phyloP scores from a whole-genome alignment of 2,888 invertebrate species.

The Panzeria rudis region DNA sequence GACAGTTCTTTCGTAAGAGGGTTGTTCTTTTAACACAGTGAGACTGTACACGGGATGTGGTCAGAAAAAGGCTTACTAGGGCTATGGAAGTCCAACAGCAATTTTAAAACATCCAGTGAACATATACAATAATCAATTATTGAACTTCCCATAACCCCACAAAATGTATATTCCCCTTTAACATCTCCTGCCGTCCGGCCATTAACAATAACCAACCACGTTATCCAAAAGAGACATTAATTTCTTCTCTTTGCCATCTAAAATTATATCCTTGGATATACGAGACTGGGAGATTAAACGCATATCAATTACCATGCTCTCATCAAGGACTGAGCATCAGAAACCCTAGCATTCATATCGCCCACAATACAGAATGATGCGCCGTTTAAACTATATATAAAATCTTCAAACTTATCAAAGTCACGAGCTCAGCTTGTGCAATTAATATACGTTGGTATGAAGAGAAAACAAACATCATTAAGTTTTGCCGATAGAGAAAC shows the following conservation, averaged over 20 bases:
- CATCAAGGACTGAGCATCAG: background rate
- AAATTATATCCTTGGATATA: background rate
- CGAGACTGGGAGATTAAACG: background rate
- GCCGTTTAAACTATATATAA: background rate
- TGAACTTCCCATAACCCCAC: too few species aligned
- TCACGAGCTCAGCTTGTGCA: background rate
- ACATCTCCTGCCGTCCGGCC: too few species aligned
- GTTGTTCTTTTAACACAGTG: too few species aligned
- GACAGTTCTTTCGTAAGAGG: too few species aligned
- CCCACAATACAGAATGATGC: background rate
- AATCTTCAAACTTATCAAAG: background rate
- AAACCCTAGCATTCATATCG: background rate
- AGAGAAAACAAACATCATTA: constrained; percentile 1
- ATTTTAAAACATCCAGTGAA: too few species aligned
- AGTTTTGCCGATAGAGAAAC: background rate
- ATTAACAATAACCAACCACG: too few species aligned
- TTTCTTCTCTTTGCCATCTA: background rate
- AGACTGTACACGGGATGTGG: too few species aligned
- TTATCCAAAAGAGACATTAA: too few species aligned
- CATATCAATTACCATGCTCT: background rate
- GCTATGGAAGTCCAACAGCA: too few species aligned
- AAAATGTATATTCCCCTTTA: too few species aligned
- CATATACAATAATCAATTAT: too few species aligned
- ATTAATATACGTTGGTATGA: background rate
- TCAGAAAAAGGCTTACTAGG: too few species aligned